Base-by-base conservation (phyloP, 2,113 vertebrate species). In the Plotosus lineatus region DNA sequence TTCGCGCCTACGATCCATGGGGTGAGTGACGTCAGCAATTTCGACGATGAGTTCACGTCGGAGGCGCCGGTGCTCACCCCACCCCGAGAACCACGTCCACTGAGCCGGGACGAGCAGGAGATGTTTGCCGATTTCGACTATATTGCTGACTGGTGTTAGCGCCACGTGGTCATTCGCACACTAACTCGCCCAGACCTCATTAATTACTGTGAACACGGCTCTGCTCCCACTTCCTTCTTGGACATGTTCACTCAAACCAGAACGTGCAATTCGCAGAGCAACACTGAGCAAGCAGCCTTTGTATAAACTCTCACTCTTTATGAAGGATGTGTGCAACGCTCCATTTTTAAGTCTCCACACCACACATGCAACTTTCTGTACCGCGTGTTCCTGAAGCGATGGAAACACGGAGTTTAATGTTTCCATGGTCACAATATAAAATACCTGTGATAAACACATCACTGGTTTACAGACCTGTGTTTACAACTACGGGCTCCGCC, bases 1-100 rank as follows among this genome's bases (percentile, higher is more conserved):
- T 97, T 97, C 33, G 92, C 95, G 56, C 95, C 95, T 19, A 94
- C 90, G 79, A 94, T 97, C 86, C 91, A 93, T 92, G 93, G 94
- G 68, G 87, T 92, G 76, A 94, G 94, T 89, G 95, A 97, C 21
- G 95, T 97, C 87, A 97, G 95, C 86, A 97, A 97, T 89, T 97
- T 97, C 79, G 95, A 97, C 71, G 93, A 96, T 33, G 95, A 97
- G 92, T 97, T 97, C 94, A 97, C 95, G 91, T 96, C 95, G 40
- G 95, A 97, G 92, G 94, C 92, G 63, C 95, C 95, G 75, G 92
- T 96, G 89, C 91, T 97, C 86, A 97, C 95, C 84, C 95, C 95
- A 38, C 95, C 95, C 78, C 92, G 94, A 85, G 95, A 97, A 90
- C 94, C 94, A 82, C 88, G 95, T 90, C 90, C 93, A 90, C 94